Conservation (phyloP, 2,888 invertebrate species). For the Brachyptera risi region DNA sequence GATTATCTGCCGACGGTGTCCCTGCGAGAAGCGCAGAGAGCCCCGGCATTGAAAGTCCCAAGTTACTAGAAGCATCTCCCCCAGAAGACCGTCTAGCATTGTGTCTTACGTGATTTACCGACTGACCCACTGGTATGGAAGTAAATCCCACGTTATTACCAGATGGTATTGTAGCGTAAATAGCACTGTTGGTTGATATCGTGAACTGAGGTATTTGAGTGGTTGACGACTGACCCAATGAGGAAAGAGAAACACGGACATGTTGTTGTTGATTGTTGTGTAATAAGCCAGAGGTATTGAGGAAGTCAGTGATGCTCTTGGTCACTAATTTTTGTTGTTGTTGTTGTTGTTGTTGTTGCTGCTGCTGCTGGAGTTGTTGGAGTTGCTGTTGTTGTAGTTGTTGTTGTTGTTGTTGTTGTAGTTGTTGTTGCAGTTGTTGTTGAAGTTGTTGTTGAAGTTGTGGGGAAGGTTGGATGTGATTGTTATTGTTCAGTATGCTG, state of each 20-base stretch:
- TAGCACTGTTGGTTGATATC: constrained; percentile 21
- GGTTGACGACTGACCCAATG: constrained; percentile 44
- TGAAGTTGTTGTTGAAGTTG: constrained; percentile 42
- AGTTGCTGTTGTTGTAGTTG: too few relatives aligned
- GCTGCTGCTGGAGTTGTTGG: too few relatives aligned
- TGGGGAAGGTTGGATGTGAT: constrained; percentile 36
- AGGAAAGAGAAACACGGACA: constrained; percentile 48
- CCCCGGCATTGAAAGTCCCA: constrained; percentile 55
- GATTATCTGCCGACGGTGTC: constrained; percentile 56
- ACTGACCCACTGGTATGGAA: neutral
- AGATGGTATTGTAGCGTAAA: constrained; percentile 16
- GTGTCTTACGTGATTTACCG: neutral
- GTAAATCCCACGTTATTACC: constrained; percentile 5
- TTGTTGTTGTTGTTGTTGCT: too few relatives aligned
- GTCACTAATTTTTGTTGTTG: constrained; percentile 43
- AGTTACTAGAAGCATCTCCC: constrained; percentile 32
- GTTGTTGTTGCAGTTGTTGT: constrained; percentile 15
- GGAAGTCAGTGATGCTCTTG: constrained; percentile 54
- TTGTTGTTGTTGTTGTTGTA: constrained; percentile 1
- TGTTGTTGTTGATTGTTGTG: constrained; percentile 38
- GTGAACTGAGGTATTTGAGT: constrained; percentile 32
- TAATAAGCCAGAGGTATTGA: constrained; percentile 47
- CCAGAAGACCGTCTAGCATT: neutral
- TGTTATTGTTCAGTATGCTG: constrained; percentile 66
- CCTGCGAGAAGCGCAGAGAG: constrained; percentile 56